Evolutionary conservation across 2,888 invertebrate species (phyloP).

Genomic region (Ormyrus pomaceus): DNA sequence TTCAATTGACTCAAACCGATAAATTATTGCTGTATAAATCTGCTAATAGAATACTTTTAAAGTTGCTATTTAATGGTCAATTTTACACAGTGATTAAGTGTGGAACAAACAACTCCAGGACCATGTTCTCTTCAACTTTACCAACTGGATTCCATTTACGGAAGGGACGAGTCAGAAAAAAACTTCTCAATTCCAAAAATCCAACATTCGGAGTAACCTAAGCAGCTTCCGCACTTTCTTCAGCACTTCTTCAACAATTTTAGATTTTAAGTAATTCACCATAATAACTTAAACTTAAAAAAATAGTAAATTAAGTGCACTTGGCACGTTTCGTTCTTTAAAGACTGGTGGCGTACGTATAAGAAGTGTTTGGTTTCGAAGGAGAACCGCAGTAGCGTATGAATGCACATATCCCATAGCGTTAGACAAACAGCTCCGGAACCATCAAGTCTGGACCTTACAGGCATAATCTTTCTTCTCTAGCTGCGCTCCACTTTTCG

Average conservation of each 20-base stretch:
- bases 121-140: constrained; percentile 4
- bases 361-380: not conserved
- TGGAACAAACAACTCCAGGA: not conserved
- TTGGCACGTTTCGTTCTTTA: not conserved
- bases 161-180: constrained; percentile 19
- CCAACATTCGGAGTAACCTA: constrained; percentile 23
- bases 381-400: constrained; percentile 55
- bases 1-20: not conserved
- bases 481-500: constrained; percentile 23
- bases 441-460: constrained; percentile 54
- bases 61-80: constrained; percentile 25
- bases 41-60: not conserved
- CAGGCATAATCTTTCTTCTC: constrained; percentile 14
- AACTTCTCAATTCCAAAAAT: not conserved
- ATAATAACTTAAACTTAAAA: not conserved
- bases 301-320: constrained; percentile 16
- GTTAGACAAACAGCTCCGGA: constrained; percentile 53
- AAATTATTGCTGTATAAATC: not conserved
- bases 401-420: constrained; percentile 70
- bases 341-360: constrained; percentile 14
- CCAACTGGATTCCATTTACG: not conserved
- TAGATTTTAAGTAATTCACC: not conserved
- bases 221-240: not conserved
- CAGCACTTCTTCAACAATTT: not conserved
- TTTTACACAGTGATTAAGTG: constrained; percentile 19